phyloP scores from a whole-genome alignment of 2,113 vertebrate genomes.

The Bagarius yarrelli region DNA sequence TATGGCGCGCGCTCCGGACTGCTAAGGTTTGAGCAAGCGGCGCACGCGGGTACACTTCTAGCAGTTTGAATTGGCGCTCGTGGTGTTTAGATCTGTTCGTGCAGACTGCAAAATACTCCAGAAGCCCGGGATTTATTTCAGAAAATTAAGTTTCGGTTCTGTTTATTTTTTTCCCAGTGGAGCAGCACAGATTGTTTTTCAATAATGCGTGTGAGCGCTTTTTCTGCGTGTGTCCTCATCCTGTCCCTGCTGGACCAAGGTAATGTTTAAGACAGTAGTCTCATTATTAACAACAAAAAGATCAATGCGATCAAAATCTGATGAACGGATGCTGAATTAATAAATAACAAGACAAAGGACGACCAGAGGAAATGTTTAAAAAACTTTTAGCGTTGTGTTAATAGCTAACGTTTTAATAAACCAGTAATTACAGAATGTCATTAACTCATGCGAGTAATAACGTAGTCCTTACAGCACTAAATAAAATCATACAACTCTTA shows the following conservation, averaged over 20 bases:
- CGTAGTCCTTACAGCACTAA: neutral
- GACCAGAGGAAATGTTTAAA: neutral
- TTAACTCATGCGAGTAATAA: neutral
- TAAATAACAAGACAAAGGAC: neutral
- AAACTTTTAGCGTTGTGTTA: neutral
- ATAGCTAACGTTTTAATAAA: neutral
- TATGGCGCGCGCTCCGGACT: neutral
- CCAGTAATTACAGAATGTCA: neutral
- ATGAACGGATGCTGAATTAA: too few relatives aligned
- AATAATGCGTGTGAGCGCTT: conserved; percentile 38
- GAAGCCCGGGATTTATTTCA: neutral
- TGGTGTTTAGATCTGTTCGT: neutral
- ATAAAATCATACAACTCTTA: neutral
- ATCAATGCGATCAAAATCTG: neutral
- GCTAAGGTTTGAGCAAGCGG: neutral
- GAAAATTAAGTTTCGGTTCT: neutral
- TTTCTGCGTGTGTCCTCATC: conserved; percentile 39
- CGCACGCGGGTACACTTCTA: neutral
- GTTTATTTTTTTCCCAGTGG: neutral
- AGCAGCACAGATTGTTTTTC: neutral
- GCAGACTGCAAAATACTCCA: neutral
- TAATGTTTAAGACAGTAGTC: conserved; percentile 10
- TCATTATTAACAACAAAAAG: neutral
- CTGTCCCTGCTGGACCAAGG: conserved; percentile 40
- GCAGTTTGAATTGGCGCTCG: conserved; percentile 40